Percentiles rank a stretch among this genome's conserved stretches.
phyloP scores from a whole-genome alignment of 2,113 vertebrate species.

The Petrocephalus zakoni region DNA sequence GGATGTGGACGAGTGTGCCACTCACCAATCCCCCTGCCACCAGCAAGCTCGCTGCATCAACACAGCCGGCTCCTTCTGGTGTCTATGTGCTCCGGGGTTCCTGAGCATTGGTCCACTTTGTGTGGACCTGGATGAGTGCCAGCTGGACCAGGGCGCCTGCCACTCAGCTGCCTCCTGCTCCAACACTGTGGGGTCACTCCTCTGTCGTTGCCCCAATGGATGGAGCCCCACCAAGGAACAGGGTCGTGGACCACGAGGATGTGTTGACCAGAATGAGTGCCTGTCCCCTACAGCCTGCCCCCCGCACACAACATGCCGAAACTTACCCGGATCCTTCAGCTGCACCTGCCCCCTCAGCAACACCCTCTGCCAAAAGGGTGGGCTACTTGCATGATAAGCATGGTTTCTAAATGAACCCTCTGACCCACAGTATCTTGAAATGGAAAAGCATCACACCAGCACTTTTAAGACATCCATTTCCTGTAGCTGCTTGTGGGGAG shows the following conservation, averaged over 20 bases:
- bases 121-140: conserved; percentile 66
- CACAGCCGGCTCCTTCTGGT: conserved; percentile 63
- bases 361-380: conserved; percentile 46
- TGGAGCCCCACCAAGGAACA: conserved; percentile 47
- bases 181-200: conserved; percentile 57
- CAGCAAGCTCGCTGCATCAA: conserved; percentile 57
- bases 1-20: conserved; percentile 64
- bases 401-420: neutral
- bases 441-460: neutral
- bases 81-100: conserved; percentile 55
- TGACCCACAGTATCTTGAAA: neutral
- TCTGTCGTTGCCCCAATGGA: conserved; percentile 55
- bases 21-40: conserved; percentile 49
- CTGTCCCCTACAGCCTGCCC: conserved; percentile 42
- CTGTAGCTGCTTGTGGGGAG: neutral
- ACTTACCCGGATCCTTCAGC: conserved; percentile 56
- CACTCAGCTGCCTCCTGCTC: conserved; percentile 57
- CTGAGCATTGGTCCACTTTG: conserved; percentile 53
- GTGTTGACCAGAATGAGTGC: conserved; percentile 64
- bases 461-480: neutral
- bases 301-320: conserved; percentile 47
- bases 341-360: conserved; percentile 53
- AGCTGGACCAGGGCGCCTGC: conserved; percentile 48
- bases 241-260: conserved; percentile 46
- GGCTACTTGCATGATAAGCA: conserved; percentile 29